Evolutionary conservation across 2,888 invertebrate species (phyloP), one percentile per base, ranked within the genome.

Genomic region (Patella caerulea): DNA sequence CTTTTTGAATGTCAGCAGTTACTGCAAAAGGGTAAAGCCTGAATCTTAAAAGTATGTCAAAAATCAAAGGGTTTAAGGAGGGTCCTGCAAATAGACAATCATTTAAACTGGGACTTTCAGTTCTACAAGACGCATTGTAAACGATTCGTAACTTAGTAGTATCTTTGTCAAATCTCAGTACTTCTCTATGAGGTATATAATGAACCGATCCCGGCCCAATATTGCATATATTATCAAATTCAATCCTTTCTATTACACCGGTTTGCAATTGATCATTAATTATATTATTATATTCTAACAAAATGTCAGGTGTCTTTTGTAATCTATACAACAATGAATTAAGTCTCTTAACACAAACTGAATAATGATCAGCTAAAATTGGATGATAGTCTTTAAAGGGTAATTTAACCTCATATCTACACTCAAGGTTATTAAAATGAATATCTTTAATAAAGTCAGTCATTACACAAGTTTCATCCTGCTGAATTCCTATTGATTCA

Each of bases 51-150:
- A n/a, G 24, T 19, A 65, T 19, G 19, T 65, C 65, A 65, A 65
- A 65, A 19, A 65, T 65, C 65, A 65, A 65, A 65, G 65, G 65
- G n/a, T 65, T 65, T 65, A 65, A 65, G n/a, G 65, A 65, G 11
- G 65, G 19, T 24, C 65, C 65, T 11, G 65, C 65, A 4, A 19
- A 19, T 24, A 19, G 15, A 65, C 24, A 19, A 65, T 65, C 65
- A 65, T 65, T 65, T 7, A 65, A 65, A 65, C 65, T 65, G 24
- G 2, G 24, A 19, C 19, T 12, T 11, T 65, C 24, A 65, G 65
- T 24, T 19, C 24, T 65, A 65, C 65, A 65, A 3, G 65, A 65
- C 12, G 65, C 65, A 65, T 65, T 24, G 24, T 19, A 65, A 4
- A 65, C 65, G 24, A 65, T 14, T 65, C 65, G n/a, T 14, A 65